Base-by-base conservation (phyloP, 2,888 invertebrate genomes). In the Tetranychus truncatus region DNA sequence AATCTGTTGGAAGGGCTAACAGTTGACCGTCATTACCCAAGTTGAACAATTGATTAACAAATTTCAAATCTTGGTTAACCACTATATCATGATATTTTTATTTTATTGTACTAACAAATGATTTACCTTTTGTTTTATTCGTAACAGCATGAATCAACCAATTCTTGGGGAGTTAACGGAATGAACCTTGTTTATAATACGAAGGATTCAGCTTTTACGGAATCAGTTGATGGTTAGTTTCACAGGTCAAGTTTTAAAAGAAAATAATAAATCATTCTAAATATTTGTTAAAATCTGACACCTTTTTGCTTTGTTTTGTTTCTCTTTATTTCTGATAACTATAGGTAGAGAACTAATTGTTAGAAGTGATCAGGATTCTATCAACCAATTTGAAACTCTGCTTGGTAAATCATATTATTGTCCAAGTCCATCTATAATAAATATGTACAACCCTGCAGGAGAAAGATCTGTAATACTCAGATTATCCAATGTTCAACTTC, bases 361-460 rank as follows among this genome's bases (percentile, higher is more conserved):
- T 20, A 18, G 69, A 69, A 69, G 69, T 74, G 20, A 66, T 11
- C 75, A 76, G 46, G 78, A 79, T 15, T 76, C 78, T 69, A 20
- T 77, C 6, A 76, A 74, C 8, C 83, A 91, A 77, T 91, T 91
- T 81, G 89, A 90, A 0, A 92, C 92, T 0, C 92, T 92, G 0
- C 90, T 92, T 9, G 92, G 92, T 21, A 90, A 91, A 81, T 91
- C 92, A 0, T 92, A 88, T 82, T 85, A 87, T 74, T 93, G 93
- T 81, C 80, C 80, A n/a, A 77, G 79, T 20, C 79, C 79, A 34
- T 76, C 78, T 15, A 77, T 88, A 1, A 83, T 92, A 77, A 79
- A 82, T 83, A 81, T 82, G 84, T 82, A 81, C 82, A 79, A 86
- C 85, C 80, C 80, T 72, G 79, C 79, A 21, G 78, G 78, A 65